phyloP scores from a whole-genome alignment of 2,113 vertebrate species.

The Arvicanthis niloticus region DNA sequence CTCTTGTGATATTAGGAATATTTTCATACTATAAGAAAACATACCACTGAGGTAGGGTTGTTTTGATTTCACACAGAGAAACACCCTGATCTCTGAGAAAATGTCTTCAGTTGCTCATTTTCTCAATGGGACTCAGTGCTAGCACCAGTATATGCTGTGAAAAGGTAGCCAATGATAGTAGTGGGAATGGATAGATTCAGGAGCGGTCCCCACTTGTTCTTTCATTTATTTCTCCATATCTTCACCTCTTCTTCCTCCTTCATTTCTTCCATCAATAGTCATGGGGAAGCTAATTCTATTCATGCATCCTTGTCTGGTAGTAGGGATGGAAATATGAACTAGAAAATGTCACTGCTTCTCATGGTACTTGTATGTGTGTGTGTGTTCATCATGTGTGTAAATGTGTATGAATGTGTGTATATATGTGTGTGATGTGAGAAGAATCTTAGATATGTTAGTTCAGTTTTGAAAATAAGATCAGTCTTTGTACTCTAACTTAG shows the following conservation, averaged over 20 bases:
- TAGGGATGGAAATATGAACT: neutral
- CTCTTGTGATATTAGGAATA: too few relatives aligned
- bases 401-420: too few relatives aligned
- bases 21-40: too few relatives aligned
- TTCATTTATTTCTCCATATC: neutral
- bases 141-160: neutral
- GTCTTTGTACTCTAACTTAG: neutral
- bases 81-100: too few relatives aligned
- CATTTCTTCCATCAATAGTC: neutral
- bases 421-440: too few relatives aligned
- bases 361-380: neutral
- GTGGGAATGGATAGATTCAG: accelerated
- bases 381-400: too few relatives aligned
- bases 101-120: neutral
- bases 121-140: neutral
- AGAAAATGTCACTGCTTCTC: neutral
- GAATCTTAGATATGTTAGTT: neutral
- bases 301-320: neutral
- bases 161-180: neutral
- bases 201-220: neutral
- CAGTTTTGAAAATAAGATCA: neutral
- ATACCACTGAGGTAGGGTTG: too few relatives aligned
- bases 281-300: neutral
- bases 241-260: neutral
- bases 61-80: too few relatives aligned